Conservation (phyloP, 2,888 invertebrate genomes). For the Prionchulus punctatus region DNA sequence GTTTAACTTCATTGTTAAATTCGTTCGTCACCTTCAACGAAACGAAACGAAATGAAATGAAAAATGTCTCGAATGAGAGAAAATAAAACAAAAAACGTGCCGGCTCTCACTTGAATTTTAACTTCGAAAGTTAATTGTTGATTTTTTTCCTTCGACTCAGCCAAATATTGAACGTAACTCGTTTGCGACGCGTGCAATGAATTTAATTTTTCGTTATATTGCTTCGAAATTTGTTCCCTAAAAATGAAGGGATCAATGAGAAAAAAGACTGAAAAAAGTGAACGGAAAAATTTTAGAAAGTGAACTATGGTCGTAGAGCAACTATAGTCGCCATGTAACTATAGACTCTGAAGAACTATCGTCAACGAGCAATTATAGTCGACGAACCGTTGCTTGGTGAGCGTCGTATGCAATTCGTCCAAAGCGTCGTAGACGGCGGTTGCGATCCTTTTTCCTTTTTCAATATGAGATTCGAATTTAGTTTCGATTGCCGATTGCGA, state of each 20-base stretch:
- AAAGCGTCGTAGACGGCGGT: slow-evolving; percentile 32
- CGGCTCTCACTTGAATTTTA: slow-evolving; percentile 46
- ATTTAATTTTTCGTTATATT: slow-evolving; percentile 56
- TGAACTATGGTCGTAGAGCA: too few species aligned
- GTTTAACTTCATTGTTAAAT: slow-evolving; percentile 83
- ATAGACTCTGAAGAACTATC: too few species aligned
- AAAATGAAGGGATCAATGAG: slow-evolving; percentile 1
- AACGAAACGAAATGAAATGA: neutral
- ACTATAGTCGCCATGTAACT: too few species aligned
- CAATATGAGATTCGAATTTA: slow-evolving; percentile 94
- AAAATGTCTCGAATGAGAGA: neutral
- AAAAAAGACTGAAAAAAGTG: too few species aligned
- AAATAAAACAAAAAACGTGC: neutral
- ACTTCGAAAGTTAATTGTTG: slow-evolving; percentile 87
- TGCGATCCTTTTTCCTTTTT: slow-evolving; percentile 73
- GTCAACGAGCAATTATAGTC: too few species aligned
- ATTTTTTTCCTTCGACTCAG: slow-evolving; percentile 88
- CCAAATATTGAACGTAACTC: slow-evolving; percentile 65
- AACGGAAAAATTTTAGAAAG: too few species aligned
- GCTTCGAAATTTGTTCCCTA: slow-evolving; percentile 28
- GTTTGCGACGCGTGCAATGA: slow-evolving; percentile 70
- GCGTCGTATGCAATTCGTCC: slow-evolving; percentile 13
- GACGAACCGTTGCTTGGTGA: too few species aligned
- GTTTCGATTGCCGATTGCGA: slow-evolving; percentile 93
- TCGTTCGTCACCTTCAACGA: slow-evolving; percentile 58